phyloP scores from a whole-genome alignment of 2,113 vertebrate genomes.

The Calidris pugnax region DNA sequence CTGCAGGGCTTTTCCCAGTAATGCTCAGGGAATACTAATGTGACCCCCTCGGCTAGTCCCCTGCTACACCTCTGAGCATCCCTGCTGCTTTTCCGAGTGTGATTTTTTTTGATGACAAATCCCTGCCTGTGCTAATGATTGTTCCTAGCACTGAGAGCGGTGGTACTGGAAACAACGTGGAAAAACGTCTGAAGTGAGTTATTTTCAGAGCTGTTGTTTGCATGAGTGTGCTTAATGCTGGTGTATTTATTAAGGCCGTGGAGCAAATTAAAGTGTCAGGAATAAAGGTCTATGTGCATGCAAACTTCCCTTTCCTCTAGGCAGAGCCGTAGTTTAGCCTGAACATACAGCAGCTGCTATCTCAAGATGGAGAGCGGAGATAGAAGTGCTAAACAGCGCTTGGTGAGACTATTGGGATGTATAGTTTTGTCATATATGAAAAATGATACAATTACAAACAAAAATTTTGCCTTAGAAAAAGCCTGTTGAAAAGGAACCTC shows the following conservation, averaged over 20 bases:
- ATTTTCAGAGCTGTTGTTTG: not conserved
- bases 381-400: not conserved
- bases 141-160: not conserved
- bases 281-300: not conserved
- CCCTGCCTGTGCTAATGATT: not conserved
- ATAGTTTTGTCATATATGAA: not conserved
- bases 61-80: not conserved
- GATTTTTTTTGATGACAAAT: not conserved
- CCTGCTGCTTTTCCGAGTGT: not conserved
- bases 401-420: not conserved
- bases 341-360: not conserved
- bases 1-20: not conserved
- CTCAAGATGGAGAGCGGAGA: not conserved
- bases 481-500: not conserved
- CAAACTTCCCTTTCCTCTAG: not conserved
- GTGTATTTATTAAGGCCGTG: not conserved
- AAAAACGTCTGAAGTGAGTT: not conserved
- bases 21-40: not conserved
- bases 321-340: not conserved
- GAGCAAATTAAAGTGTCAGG: not conserved
- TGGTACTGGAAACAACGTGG: not conserved
- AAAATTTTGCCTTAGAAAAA: not conserved
- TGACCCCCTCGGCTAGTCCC: not conserved
- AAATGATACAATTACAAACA: not conserved
- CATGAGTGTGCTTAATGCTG: not conserved